Evolutionary conservation across 30 jellyfish, hydroid and myxozoan species (phyloP).

Genomic region (Rhopilema esculentum): DNA sequence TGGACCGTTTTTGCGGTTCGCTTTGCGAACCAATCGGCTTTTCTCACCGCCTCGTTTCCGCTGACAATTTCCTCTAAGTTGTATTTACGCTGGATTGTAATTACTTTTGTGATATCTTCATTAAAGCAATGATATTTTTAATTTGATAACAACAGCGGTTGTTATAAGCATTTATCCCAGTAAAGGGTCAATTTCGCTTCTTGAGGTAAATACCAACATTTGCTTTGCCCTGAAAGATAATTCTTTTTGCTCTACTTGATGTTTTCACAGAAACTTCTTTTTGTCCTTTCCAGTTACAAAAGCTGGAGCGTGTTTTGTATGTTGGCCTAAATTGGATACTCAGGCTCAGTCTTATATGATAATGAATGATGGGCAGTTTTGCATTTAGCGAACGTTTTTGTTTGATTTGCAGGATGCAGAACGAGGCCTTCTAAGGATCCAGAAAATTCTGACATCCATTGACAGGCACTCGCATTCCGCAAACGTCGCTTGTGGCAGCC

Average conservation of each 20-base stretch:
- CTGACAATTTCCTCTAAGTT: neutral
- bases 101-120: neutral
- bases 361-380: no score
- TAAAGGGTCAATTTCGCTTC: no score
- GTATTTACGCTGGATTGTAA: neutral
- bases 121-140: neutral
- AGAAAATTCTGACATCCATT: slow-evolving; percentile 31
- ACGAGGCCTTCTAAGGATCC: slow-evolving; percentile 37
- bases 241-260: no score
- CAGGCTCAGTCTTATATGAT: neutral
- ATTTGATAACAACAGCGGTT: no score
- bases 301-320: no score
- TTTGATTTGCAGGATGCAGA: slow-evolving; percentile 21
- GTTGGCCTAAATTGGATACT: neutral
- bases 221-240: no score
- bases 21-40: neutral
- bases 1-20: neutral
- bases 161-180: no score
- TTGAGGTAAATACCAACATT: no score
- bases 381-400: no score
- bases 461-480: slow-evolving; percentile 28
- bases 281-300: no score
- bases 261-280: no score
- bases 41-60: neutral
- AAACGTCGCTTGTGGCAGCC: slow-evolving; percentile 45